phyloP scores from a whole-genome alignment of 2,113 vertebrate genomes.

The Rhinoderma darwinii region DNA sequence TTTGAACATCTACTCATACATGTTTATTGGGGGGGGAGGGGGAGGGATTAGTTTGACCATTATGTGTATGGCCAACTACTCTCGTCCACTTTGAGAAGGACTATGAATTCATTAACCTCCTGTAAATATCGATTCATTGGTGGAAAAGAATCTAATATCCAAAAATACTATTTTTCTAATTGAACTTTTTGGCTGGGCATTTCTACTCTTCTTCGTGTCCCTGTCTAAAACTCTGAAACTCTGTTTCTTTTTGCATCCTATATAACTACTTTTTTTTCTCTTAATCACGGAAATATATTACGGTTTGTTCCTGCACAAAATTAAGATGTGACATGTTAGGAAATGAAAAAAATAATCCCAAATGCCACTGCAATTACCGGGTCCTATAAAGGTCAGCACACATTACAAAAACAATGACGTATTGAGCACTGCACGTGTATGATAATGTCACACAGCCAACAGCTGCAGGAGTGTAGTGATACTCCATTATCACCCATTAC shows the following conservation, averaged over 20 bases:
- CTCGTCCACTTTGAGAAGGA: background rate
- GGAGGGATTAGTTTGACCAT: too few relatives aligned
- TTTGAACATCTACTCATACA: too few relatives aligned
- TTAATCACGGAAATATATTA: background rate
- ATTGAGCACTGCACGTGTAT: background rate
- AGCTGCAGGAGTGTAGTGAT: background rate
- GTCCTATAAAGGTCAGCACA: slow-evolving; percentile 37
- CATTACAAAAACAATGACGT: slow-evolving; percentile 16
- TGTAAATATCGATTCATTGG: background rate
- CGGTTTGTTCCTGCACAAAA: slow-evolving; percentile 4
- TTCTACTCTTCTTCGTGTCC: background rate
- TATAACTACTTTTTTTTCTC: slow-evolving; percentile 22
- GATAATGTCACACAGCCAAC: slow-evolving; percentile 14
- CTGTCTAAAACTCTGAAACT: background rate
- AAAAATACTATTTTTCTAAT: background rate
- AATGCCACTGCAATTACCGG: slow-evolving; percentile 48
- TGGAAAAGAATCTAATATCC: background rate
- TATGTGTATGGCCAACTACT: background rate
- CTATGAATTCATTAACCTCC: too few relatives aligned
- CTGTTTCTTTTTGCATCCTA: background rate
- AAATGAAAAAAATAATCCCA: slow-evolving; percentile 26
- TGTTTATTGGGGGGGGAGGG: too few relatives aligned
- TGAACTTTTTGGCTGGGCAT: background rate
- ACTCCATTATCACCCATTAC: slow-evolving; percentile 32
- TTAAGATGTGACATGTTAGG: slow-evolving; percentile 31